phyloP scores from a whole-genome alignment of 2,888 invertebrate species.

The Pseudococcus jackbeardsleyi region DNA sequence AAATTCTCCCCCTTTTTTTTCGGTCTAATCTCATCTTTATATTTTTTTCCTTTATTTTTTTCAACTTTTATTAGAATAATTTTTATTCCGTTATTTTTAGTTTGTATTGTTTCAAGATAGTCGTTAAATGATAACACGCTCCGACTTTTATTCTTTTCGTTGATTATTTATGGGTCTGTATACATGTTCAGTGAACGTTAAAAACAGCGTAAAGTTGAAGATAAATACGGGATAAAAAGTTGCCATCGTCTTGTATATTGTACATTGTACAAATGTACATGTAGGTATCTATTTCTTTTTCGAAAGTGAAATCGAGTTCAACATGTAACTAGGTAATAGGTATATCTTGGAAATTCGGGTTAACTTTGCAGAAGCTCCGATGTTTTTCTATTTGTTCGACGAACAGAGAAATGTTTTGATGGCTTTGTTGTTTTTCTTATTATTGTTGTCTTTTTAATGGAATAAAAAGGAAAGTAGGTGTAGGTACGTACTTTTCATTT shows the following conservation, averaged over 20 bases:
- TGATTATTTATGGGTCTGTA: constrained; percentile 37
- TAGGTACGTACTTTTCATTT: no score
- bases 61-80: constrained; percentile 39
- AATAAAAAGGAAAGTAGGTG: not conserved
- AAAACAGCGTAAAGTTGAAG: constrained; percentile 32
- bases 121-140: constrained; percentile 38
- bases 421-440: not conserved
- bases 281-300: not conserved
- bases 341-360: constrained; percentile 9
- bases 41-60: not conserved
- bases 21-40: not conserved
- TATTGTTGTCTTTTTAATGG: not conserved
- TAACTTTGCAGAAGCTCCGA: not conserved
- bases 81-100: constrained; percentile 25
- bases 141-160: constrained; percentile 43
- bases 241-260: no score
- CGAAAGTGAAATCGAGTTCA: not conserved
- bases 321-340: not conserved
- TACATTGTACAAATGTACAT: no score
- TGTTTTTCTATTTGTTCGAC: not conserved
- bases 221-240: constrained; percentile 48
- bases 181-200: constrained; percentile 44
- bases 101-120: constrained; percentile 40
- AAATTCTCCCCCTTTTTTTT: not conserved
- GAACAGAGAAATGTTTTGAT: not conserved